A percentile compares a stretch with the other conserved stretches of the same genome.
Evolutionary conservation across 2,888 invertebrate genomes (phyloP).

Genomic region (Idaea biselata): DNA sequence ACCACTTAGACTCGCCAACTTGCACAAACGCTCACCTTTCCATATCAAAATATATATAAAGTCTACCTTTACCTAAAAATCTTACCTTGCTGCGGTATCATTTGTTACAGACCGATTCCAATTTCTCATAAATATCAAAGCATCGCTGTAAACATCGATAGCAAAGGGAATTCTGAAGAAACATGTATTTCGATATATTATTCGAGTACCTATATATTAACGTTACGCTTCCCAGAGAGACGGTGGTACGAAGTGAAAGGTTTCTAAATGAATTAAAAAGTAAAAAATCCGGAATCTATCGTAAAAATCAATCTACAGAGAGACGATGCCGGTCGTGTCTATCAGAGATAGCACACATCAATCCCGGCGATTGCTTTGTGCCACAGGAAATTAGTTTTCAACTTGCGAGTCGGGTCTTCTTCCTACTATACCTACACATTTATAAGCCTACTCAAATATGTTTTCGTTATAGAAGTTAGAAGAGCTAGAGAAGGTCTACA

Average conservation of each 20-base stretch:
- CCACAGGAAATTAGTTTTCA: conserved; percentile 74
- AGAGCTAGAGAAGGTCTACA: background rate
- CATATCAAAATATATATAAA: no score
- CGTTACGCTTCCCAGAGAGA: background rate
- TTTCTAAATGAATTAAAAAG: conserved; percentile 13
- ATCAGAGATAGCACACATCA: conserved; percentile 52
- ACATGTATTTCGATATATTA: background rate
- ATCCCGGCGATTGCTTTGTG: conserved; percentile 67
- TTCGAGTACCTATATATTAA: background rate
- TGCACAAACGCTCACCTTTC: no score
- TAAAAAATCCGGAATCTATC: conserved; percentile 26
- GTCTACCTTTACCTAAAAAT: no score
- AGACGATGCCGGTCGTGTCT: conserved; percentile 43
- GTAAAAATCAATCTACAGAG: conserved; percentile 51
- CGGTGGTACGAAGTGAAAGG: conserved; percentile 12
- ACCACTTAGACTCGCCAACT: no score
- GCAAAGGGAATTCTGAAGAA: background rate
- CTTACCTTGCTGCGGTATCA: no score
- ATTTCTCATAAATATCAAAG: background rate
- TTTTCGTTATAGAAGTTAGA: background rate
- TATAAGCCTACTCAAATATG: background rate
- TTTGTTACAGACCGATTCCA: background rate
- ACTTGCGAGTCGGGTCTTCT: conserved; percentile 49
- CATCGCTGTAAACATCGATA: background rate
- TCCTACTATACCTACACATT: conserved; percentile 23